Conservation (phyloP, 2,888 invertebrate species). For the Noctuana brunneofusca region DNA sequence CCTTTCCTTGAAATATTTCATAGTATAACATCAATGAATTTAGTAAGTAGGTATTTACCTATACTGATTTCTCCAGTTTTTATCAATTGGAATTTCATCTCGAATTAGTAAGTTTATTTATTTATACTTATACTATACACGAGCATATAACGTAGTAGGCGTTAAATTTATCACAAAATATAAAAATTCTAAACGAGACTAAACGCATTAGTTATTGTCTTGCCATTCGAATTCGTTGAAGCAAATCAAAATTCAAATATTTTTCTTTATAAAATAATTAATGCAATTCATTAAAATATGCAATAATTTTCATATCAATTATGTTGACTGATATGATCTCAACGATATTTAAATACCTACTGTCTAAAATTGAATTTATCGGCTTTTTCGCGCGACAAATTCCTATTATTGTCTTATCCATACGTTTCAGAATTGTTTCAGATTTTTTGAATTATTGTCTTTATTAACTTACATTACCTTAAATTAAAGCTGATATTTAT, state of each 20-base stretch:
- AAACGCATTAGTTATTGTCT: background rate
- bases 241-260: background rate
- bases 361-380: slow-evolving; percentile 34
- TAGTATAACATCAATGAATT: too few species aligned
- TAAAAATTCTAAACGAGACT: background rate
- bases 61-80: background rate
- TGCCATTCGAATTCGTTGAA: background rate
- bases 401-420: slow-evolving; percentile 12
- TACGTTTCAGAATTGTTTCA: background rate
- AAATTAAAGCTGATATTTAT: slow-evolving; percentile 60
- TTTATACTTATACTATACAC: background rate
- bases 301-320: slow-evolving; percentile 2
- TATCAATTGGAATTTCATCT: background rate
- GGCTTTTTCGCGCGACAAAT: background rate
- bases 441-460: slow-evolving; percentile 60
- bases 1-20: too few species aligned
- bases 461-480: slow-evolving; percentile 48
- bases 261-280: background rate
- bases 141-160: background rate
- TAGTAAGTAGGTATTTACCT: too few species aligned
- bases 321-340: slow-evolving; percentile 36
- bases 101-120: background rate
- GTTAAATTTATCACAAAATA: background rate
- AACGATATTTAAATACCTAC: slow-evolving; percentile 36
- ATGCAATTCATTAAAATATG: background rate